These are phyloP conservation scores for Eulemur rubriventer DNA, from an alignment of 2,797 vertebrate genomes.

Conservation along the genomic window DNA sequence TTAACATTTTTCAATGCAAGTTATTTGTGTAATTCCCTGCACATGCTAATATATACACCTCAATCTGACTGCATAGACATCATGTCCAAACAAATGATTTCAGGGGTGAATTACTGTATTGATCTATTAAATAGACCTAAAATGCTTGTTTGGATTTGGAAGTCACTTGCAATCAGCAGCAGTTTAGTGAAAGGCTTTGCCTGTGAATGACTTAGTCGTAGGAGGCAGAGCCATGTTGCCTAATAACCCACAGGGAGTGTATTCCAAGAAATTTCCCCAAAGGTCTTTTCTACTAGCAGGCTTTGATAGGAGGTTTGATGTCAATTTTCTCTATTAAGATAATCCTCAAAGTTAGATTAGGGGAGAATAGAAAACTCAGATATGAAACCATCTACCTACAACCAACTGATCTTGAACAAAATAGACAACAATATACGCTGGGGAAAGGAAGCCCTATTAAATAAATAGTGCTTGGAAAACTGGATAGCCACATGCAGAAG, in stretches of 20 bases:
- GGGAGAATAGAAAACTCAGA: not conserved
- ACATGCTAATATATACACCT: constrained; percentile 43
- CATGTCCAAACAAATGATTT: constrained; percentile 75
- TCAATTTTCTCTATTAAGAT: constrained; percentile 16
- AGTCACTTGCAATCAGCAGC: constrained; percentile 73
- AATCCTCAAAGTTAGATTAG: not conserved
- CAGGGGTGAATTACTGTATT: constrained; percentile 73
- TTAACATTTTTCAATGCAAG: constrained; percentile 63
- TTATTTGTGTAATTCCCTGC: constrained; percentile 71
- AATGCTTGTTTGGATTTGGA: constrained; percentile 67
- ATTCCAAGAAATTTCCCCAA: not conserved
- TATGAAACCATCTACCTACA: not conserved
- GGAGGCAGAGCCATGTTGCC: not conserved
- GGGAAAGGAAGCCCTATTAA: not conserved
- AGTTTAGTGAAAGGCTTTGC: constrained; percentile 48
- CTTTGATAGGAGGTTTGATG: constrained; percentile 8
- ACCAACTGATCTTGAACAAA: not conserved
- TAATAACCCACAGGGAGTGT: not conserved
- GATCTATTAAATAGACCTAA: constrained; percentile 77
- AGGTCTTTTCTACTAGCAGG: not conserved
- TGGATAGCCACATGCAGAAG: not conserved
- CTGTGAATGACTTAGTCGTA: constrained; percentile 28
- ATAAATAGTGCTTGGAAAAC: not conserved
- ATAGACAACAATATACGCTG: not conserved
- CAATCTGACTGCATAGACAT: constrained; percentile 53